Conservation (phyloP, 2,797 vertebrate species). For the Anas acuta region DNA sequence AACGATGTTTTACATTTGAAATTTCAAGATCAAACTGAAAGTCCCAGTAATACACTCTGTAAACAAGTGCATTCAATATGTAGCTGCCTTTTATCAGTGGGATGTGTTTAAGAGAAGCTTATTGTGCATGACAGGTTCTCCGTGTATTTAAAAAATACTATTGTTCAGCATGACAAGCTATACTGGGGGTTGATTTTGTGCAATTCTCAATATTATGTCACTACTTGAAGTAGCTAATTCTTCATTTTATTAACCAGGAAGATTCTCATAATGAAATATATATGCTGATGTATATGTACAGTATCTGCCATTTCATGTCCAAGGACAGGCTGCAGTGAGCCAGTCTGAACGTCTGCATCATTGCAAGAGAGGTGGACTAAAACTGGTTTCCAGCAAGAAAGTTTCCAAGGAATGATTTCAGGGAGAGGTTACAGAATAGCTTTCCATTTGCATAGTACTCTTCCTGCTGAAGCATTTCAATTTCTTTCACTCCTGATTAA, state of each 20-base stretch:
- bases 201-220: background rate
- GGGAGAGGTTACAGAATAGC: background rate
- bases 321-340: background rate
- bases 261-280: background rate
- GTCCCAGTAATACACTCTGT: background rate
- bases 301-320: background rate
- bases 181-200: background rate
- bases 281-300: background rate
- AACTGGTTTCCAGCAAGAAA: background rate
- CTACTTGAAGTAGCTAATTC: background rate
- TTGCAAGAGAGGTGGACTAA: background rate
- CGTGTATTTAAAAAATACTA: background rate
- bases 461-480: background rate
- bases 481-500: background rate
- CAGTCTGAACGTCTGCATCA: background rate
- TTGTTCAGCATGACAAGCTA: background rate
- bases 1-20: background rate
- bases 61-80: background rate
- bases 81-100: fast-evolving
- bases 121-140: background rate
- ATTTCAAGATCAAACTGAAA: background rate
- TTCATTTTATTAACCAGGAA: background rate
- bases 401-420: background rate
- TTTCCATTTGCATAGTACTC: background rate
- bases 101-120: background rate